A percentile compares a stretch with the other conserved stretches of the same genome.
These are phyloP conservation scores for Chiridota heheva DNA, from an alignment of 35 echinoderm and acorn worm genomes.

Conservation along the genomic window DNA sequence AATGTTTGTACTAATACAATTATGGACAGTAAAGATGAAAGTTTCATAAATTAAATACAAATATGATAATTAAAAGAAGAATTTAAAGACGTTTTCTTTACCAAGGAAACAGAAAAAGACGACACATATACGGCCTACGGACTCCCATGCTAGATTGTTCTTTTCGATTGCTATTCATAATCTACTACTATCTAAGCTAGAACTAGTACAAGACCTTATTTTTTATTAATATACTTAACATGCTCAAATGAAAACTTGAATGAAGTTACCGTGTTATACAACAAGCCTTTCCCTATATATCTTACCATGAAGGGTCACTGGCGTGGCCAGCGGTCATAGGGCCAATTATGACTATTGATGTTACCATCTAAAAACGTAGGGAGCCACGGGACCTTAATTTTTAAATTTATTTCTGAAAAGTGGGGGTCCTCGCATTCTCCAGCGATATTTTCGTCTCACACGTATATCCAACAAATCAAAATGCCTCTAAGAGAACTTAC, in stretches of 20 bases:
- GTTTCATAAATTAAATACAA: background rate
- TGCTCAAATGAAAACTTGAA: no score
- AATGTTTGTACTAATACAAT: background rate
- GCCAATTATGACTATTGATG: background rate
- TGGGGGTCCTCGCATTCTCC: background rate
- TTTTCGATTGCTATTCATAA: background rate
- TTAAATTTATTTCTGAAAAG: background rate
- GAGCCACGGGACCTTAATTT: background rate
- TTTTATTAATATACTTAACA: no score
- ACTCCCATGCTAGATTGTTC: background rate
- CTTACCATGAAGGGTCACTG: background rate
- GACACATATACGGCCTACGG: background rate
- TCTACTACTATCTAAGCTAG: no score
- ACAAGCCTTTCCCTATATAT: no score
- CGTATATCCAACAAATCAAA: background rate
- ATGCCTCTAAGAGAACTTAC: background rate
- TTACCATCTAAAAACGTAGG: background rate
- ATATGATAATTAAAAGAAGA: background rate
- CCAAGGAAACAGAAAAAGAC: background rate
- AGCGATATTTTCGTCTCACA: background rate
- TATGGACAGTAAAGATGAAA: background rate
- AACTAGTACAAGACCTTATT: no score
- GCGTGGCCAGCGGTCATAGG: background rate
- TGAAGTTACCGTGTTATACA: no score
- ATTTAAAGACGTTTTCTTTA: background rate